phyloP scores from a whole-genome alignment of 2,888 invertebrate genomes.

The Macrosoma leucophasiata region DNA sequence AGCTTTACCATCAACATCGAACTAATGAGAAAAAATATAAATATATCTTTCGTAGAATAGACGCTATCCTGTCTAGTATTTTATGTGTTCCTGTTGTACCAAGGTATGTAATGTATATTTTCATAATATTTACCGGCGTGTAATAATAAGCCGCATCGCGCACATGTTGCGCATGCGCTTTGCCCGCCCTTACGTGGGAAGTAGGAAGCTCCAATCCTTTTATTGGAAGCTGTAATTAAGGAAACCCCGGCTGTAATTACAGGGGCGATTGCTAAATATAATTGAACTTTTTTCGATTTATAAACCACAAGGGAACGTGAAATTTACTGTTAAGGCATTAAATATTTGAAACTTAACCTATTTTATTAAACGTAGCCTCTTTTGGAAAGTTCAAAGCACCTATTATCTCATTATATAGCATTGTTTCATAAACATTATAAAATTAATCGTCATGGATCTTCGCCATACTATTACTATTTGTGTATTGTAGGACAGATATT shows the following conservation, averaged over 20 bases:
- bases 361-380: too few species aligned
- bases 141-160: slow-evolving; percentile 64
- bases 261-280: slow-evolving; percentile 74
- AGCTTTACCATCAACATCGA: too few species aligned
- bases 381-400: too few species aligned
- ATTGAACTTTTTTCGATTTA: slow-evolving; percentile 61
- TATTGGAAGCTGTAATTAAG: slow-evolving; percentile 69
- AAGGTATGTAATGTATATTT: slow-evolving; percentile 37
- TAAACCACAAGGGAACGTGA: slow-evolving; percentile 28
- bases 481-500: too few species aligned
- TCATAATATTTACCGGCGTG: slow-evolving; percentile 49
- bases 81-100: too few species aligned
- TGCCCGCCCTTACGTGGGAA: slow-evolving; percentile 56
- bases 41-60: too few species aligned
- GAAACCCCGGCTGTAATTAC: slow-evolving; percentile 69
- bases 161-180: slow-evolving; percentile 56
- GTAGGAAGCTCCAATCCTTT: slow-evolving; percentile 69
- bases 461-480: not conserved
- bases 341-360: too few species aligned
- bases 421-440: too few species aligned
- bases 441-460: slow-evolving; percentile 4
- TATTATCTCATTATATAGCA: too few species aligned
- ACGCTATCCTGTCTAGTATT: too few species aligned
- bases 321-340: too few species aligned
- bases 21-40: too few species aligned